A percentile compares a stretch with the other conserved stretches of the same genome.
Evolutionary conservation across 2,113 vertebrate species (phyloP).

Genomic region (Sterrhoptilus dennistouni): DNA sequence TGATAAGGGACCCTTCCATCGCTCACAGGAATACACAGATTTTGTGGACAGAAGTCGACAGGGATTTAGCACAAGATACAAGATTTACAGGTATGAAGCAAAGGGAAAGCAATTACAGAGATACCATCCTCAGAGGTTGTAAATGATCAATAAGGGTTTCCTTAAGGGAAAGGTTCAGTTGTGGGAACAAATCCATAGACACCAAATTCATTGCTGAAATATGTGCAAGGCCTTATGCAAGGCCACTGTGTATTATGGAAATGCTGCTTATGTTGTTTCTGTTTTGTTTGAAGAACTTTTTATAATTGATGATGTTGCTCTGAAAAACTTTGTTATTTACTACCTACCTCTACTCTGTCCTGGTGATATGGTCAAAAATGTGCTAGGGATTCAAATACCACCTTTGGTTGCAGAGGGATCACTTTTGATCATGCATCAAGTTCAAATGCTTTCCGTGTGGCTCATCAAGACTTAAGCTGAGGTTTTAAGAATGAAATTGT

Average conservation of each 20-base stretch:
- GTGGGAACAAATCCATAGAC: conserved; percentile 1
- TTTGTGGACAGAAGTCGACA: conserved; percentile 97
- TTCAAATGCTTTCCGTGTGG: background rate
- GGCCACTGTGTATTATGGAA: background rate
- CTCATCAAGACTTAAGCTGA: background rate
- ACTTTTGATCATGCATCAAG: background rate
- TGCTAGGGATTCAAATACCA: background rate
- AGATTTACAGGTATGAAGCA: conserved; percentile 94
- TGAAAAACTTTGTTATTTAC: background rate
- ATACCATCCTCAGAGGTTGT: background rate
- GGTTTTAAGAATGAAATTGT: background rate
- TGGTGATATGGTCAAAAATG: background rate
- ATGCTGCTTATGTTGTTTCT: conserved; percentile 30
- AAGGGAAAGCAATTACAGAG: conserved; percentile 51
- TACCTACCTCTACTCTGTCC: background rate
- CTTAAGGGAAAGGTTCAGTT: conserved; percentile 40
- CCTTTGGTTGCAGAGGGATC: background rate
- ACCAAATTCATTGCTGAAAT: background rate
- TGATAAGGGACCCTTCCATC: conserved; percentile 98
- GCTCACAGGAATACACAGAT: conserved; percentile 95
- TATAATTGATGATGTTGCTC: background rate
- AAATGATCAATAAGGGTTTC: background rate
- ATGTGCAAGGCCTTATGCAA: background rate
- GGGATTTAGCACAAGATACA: conserved; percentile 98
- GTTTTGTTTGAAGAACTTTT: conserved; percentile 12